These are phyloP conservation scores for Bombus terrestris DNA, from an alignment of 1,140 invertebrate species.

Conservation along the genomic window DNA sequence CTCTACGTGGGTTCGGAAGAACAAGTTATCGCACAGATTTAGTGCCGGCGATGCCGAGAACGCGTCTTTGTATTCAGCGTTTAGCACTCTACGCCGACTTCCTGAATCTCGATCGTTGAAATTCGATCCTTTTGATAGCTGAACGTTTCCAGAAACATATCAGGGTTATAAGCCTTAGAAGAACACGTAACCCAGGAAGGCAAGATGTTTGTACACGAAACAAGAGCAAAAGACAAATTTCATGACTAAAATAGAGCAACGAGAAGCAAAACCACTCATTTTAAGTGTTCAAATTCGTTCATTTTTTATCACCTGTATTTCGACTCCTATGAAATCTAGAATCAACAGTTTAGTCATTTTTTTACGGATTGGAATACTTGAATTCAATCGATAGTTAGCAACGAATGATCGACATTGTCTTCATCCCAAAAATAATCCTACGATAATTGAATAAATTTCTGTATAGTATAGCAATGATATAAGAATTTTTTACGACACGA, in stretches of 20 bases:
- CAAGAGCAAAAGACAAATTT: neutral
- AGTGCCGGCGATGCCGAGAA: slow-evolving; percentile 80
- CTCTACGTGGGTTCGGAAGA: slow-evolving; percentile 66
- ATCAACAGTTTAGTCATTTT: neutral
- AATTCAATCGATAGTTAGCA: slow-evolving; percentile 3
- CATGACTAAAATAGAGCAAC: slow-evolving; percentile 10
- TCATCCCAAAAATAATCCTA: neutral
- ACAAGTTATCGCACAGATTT: slow-evolving; percentile 74
- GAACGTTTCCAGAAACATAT: slow-evolving; percentile 57
- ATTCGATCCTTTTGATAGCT: slow-evolving; percentile 75
- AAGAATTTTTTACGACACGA: slow-evolving; percentile 1
- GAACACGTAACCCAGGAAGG: neutral
- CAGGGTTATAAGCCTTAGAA: slow-evolving; percentile 9
- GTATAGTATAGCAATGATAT: neutral
- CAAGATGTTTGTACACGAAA: neutral
- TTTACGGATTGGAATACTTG: neutral
- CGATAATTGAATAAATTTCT: neutral
- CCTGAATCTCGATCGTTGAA: slow-evolving; percentile 77
- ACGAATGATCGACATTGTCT: slow-evolving; percentile 6
- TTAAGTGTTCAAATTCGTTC: slow-evolving; percentile 12
- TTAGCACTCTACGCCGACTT: slow-evolving; percentile 67
- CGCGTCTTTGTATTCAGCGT: slow-evolving; percentile 67
- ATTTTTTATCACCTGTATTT: neutral
- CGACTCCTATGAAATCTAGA: neutral
- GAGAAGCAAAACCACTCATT: slow-evolving; percentile 1